phyloP scores from a whole-genome alignment of 2,797 vertebrate species.

The Champsocephalus esox region DNA sequence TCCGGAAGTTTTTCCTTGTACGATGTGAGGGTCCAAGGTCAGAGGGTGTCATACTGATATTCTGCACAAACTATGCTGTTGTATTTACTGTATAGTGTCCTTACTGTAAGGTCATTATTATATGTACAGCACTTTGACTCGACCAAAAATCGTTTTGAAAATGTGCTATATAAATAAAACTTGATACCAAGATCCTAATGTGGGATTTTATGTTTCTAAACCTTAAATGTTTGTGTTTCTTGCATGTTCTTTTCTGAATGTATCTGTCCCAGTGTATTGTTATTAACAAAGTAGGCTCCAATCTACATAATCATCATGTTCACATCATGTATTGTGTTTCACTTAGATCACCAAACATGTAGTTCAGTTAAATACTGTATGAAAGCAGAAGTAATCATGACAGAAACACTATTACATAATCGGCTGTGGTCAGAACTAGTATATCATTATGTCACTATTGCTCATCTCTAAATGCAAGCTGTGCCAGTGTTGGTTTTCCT shows the following conservation, averaged over 20 bases:
- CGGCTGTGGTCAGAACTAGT: neutral
- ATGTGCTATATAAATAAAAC: no score
- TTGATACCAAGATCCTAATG: neutral
- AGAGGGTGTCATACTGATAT: no score
- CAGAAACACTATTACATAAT: neutral
- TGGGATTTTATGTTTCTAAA: neutral
- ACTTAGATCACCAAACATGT: neutral
- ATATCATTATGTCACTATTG: neutral
- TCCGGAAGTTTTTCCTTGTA: no score
- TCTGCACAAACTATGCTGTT: no score
- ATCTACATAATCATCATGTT: neutral
- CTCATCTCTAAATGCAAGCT: constrained; percentile 28
- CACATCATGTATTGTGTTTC: neutral
- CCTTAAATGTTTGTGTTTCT: neutral
- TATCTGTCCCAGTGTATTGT: neutral
- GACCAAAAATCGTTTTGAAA: no score
- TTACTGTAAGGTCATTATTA: no score
- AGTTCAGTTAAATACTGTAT: neutral
- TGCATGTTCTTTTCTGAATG: neutral
- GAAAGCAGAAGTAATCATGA: neutral
- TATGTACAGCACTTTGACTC: no score
- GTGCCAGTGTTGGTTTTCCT: constrained; percentile 41
- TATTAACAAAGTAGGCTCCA: neutral
- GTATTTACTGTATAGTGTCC: no score
- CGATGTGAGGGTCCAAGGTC: no score